Base-by-base conservation (phyloP, 2,113 vertebrate genomes). In the Podarcis raffonei region DNA sequence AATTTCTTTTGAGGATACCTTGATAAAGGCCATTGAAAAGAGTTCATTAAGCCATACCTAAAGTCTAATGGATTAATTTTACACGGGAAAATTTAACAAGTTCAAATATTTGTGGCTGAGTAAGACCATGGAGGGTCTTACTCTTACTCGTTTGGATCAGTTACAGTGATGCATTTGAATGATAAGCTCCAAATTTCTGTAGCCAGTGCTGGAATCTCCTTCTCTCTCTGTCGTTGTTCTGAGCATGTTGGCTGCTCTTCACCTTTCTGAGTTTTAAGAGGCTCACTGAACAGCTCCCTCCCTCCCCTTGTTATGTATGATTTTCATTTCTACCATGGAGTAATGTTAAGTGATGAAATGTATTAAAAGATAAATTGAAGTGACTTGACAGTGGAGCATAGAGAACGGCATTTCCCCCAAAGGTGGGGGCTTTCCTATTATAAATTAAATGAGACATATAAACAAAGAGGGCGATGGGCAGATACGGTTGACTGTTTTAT, bases 41-140 rank as follows among this genome's bases (percentile, higher is more conserved):
- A 94, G 88, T 90, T 94, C 91, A 93, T 94, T 95, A 94, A 94
- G 88, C 80, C 89, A 94, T 68, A 84, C 77, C 86, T 85, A 87
- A 90, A 91, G 90, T 94, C 87, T 83, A 92, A 89, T 93, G 91
- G 94, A 94, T 94, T 95, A 94, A 91, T 91, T 89, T 91, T 91
- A 89, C 74, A 76, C 91, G 87, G 91, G 94, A 89, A 48, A 87
- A 86, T 0, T 59, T 87, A 84, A 82, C 94, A 87, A 94, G 90
- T 94, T 95, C 88, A 88, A 93, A 94, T 48, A 83, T 0, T 39
- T 92, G 53, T 92, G 91, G 86, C 90, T 93, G 6, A 30, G 22
- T 78, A 86, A n/a, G 74, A 13, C 35, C 72, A 78, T 15, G 15
- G 62, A 32, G 25, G 37, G 15, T 1, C 35, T 75, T 20, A 62